Conservation (phyloP, 2,888 invertebrate species). For the Amiota minor region DNA sequence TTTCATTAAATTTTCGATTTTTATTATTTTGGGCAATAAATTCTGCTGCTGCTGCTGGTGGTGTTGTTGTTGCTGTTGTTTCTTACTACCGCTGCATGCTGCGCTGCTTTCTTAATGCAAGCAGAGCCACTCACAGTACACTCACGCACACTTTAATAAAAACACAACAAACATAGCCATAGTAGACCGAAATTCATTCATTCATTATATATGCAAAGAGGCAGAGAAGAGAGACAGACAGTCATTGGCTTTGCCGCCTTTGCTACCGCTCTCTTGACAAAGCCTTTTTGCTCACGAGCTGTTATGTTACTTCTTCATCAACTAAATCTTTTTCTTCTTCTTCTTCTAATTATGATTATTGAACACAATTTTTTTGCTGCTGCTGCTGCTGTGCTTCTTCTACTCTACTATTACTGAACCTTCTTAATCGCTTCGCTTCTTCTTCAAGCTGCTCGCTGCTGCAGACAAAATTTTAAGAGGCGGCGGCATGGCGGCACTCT, state of each 20-base stretch:
- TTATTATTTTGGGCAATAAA: neutral
- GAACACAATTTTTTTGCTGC: conserved; percentile 17
- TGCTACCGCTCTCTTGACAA: neutral
- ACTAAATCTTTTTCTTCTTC: conserved; percentile 3
- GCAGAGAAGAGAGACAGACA: no score
- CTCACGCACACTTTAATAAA: neutral
- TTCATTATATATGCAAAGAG: no score
- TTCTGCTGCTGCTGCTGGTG: neutral
- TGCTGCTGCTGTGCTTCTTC: neutral
- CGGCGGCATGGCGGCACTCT: neutral
- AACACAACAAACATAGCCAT: neutral
- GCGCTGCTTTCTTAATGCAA: no score
- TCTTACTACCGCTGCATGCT: neutral
- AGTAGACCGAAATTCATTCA: no score
- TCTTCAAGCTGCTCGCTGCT: neutral
- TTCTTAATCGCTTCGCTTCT: neutral
- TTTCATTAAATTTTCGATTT: neutral
- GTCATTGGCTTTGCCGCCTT: neutral
- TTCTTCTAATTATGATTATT: conserved; percentile 13
- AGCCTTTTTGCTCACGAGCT: neutral
- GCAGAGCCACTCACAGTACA: neutral
- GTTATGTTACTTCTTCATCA: neutral
- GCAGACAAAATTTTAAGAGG: neutral
- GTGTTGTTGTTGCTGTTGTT: neutral
- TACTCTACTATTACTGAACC: neutral